Evolutionary conservation across 2,797 vertebrate genomes (phyloP), one percentile per base, ranked within the genome.

Genomic region (Gallinago nigripennis): DNA sequence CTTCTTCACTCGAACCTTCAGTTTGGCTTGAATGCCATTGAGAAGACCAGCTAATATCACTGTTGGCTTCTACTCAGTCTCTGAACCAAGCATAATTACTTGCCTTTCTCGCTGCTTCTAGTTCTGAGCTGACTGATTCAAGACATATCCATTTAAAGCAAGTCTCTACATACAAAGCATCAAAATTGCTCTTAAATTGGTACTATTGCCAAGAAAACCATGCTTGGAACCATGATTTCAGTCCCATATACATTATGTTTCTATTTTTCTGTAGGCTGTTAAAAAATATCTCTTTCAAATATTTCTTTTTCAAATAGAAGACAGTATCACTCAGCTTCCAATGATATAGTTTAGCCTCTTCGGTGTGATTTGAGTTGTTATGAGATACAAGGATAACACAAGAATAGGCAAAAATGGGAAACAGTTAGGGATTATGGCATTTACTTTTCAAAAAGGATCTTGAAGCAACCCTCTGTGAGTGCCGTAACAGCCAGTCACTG

Each of bases 31-130:
- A 30, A 41, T 21, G 1, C 8, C 12, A 11, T 3, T 41, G 33
- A 54, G 8, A 77, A 75, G 33, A 48, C 1, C 12, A 60, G 4
- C 6, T 75, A 0, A 0, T 28, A 0, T 16, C 53, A 31, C 33
- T 54, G 11, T 13, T 78, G 14, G 6, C 15, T 78, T 90, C 54
- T 58, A 4, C 9, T 60, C 25, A 17, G 19, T 51, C 35, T 66
- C 28, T 41, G 35, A 88, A 60, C 31, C 7, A 41, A 78, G 20
- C 12, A 71, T 69, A 68, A 54, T 17, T 0, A 7, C 31, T 46
- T 33, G 1, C 18, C 31, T 37, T 75, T 65, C 33, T 86, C 75
- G 35, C n/a, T 78, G 4, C 15, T 83, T 35, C n/a, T 63, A 11
- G 4, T 54, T 76, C 58, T 63, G n/a, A 53, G 10, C 15, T 56